These are phyloP conservation scores for Gymnosoma rotundatum DNA, from an alignment of 2,888 invertebrate species.

Conservation along the genomic window DNA sequence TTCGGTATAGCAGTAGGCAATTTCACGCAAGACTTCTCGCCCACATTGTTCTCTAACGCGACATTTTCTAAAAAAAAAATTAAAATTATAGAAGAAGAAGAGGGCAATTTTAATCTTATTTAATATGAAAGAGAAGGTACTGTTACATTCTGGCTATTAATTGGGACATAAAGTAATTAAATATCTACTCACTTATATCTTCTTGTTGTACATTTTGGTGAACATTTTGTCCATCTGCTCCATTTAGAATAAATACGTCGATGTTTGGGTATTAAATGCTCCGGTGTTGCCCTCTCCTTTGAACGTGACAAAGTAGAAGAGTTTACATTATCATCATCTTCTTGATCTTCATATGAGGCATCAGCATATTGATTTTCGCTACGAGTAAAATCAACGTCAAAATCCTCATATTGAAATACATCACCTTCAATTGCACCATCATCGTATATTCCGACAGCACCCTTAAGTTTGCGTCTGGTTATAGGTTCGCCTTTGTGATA, in stretches of 20 bases:
- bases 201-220: conserved; percentile 89
- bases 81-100: neutral
- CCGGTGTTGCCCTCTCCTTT: conserved; percentile 79
- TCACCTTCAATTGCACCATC: conserved; percentile 76
- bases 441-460: conserved; percentile 29
- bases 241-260: conserved; percentile 87
- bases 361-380: conserved; percentile 70
- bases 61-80: conserved; percentile 85
- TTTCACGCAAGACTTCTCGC: conserved; percentile 89
- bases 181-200: conserved; percentile 85
- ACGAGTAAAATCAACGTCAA: conserved; percentile 75
- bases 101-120: neutral
- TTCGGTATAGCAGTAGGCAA: conserved; percentile 92
- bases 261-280: conserved; percentile 76
- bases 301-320: conserved; percentile 62
- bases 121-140: too few relatives aligned
- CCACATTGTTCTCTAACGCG: conserved; percentile 89
- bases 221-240: conserved; percentile 93
- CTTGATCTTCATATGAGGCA: conserved; percentile 73
- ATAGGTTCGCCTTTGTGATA: conserved; percentile 7
- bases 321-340: conserved; percentile 74
- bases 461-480: conserved; percentile 42
- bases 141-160: too few relatives aligned
- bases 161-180: neutral
- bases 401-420: conserved; percentile 79